Base-by-base conservation (phyloP, 2,888 invertebrate genomes). In the Eucera pruinosa region DNA sequence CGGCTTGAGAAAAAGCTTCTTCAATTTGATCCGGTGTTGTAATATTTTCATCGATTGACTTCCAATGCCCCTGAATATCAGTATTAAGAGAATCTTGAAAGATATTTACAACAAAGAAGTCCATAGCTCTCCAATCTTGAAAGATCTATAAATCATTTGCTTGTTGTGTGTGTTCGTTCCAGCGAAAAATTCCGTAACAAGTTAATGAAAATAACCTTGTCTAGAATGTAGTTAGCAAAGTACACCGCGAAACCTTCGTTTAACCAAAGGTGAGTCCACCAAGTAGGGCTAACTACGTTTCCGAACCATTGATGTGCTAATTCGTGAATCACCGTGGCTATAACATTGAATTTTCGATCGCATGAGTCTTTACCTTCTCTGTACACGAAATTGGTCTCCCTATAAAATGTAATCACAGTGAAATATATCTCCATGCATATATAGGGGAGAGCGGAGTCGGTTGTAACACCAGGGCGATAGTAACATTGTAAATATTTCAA, bases 251-350 rank as follows among this genome's bases (percentile, higher is more conserved):
- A 94, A 1, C 94, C 94, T 84, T 93, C 93, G 67, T 90, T 92
- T 18, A 93, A 74, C 93, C 93, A 93, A 1, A 91, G 76, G 74
- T 91, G 89, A 4, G 86, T 87, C 93, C 93, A 93, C 92, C 92
- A 93, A 52, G 81, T 79, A 4, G 91, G 89, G 5, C 89, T 90
- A 2, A 92, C 91, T 15, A 90, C 62, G 82, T 93, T 92, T 9
- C 93, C 93, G 77, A 93, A 93, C 93, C 93, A 93, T 80, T 93
- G 94, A 85, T 94, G 94, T 0, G 93, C 93, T 61, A 94, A 88
- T 88, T 94, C 94, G 83, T 94, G 94, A 3, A 93, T 90, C 7
- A 94, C 91, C 11, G 87, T 84, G 2, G 2, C 0, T 23, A 9
- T 15, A 4, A 61, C 23, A 0, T 2, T 7, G 2, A 23, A 15